Conservation (phyloP, 2,113 vertebrate genomes). For the Psittacula cyanocephala region DNA sequence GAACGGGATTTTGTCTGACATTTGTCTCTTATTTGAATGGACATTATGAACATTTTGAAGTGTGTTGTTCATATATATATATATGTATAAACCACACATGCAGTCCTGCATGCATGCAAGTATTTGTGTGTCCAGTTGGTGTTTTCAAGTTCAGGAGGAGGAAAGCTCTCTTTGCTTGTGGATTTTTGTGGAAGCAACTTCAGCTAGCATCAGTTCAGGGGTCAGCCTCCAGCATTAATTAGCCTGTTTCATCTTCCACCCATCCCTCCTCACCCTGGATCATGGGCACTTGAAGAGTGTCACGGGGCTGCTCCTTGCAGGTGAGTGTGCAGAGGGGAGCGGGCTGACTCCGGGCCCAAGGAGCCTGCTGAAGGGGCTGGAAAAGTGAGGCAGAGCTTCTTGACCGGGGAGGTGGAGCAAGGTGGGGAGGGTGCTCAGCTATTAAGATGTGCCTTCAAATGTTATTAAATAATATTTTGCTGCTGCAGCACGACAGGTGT, state of each 20-base stretch:
- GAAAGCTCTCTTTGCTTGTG: neutral
- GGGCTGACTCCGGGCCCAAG: neutral
- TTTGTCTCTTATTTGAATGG: slow-evolving; percentile 63
- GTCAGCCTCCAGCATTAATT: neutral
- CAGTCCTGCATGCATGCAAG: neutral
- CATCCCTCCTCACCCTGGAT: neutral
- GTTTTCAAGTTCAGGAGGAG: neutral
- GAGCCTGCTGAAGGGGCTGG: neutral
- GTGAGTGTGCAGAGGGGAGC: accelerated
- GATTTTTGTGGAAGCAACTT: neutral
- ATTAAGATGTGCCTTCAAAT: slow-evolving; percentile 41
- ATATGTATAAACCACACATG: neutral
- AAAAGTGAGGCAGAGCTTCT: accelerated
- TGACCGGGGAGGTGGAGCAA: accelerated
- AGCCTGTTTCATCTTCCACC: neutral
- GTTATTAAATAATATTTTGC: slow-evolving; percentile 50
- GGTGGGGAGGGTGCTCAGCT: neutral
- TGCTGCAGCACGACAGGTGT: slow-evolving; percentile 58
- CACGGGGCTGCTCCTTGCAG: neutral
- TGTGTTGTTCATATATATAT: neutral
- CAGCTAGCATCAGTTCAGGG: neutral
- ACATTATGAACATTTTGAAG: neutral
- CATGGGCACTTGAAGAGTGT: neutral
- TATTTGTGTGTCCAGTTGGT: neutral
- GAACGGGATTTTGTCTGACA: neutral